Base-by-base conservation (phyloP, 2,797 vertebrate genomes). In the Pseudochirops cupreus region DNA sequence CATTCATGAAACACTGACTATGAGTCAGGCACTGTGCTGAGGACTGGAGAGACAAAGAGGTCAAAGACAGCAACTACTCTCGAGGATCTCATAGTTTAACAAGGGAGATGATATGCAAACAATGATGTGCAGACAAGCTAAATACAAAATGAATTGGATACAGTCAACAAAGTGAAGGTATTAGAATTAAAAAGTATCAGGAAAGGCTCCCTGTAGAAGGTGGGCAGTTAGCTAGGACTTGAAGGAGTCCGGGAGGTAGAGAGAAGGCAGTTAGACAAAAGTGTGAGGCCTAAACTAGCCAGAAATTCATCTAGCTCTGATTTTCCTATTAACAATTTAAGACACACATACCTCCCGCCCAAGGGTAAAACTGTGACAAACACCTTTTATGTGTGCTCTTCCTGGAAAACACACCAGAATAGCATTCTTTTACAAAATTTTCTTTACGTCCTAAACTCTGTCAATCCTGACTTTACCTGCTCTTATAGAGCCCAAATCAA, bases 271-370 rank as follows among this genome's bases (percentile, higher is more conserved):
- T 82, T 82, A 82, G n/a, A 39, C 39, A 87, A 50, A 87, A 26
- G 21, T 26, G 21, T 87, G 21, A 26, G 50, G 21, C 39, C 24
- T 26, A 54, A 26, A 7, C 21, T 26, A 39, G 26, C 59, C n/a
- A 93, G 52, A 82, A 56, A 92, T 53, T n/a, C 94, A 54, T 54
- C 52, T 31, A 18, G 0, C 82, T 95, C 93, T 89, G 31, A 92
- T 62, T 74, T 94, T 6, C 50, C 55, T 52, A 89, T 90, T 62
- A 16, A 89, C 89, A 53, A 91, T 11, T 24, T 91, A 57, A 29
- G 54, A 57, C 29, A 26, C n/a, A 33, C 6, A 74, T 0, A 74
- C 0, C 95, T 6, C 54, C 7, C 1, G 12, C 21, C 21, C 55
- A 91, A 0, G 13, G 24, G 55, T 5, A 82, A 59, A 53, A 31